These are phyloP conservation scores for Phymanthus crucifer DNA, from an alignment of 92 coral and sea anemone genomes.

Conservation along the genomic window DNA sequence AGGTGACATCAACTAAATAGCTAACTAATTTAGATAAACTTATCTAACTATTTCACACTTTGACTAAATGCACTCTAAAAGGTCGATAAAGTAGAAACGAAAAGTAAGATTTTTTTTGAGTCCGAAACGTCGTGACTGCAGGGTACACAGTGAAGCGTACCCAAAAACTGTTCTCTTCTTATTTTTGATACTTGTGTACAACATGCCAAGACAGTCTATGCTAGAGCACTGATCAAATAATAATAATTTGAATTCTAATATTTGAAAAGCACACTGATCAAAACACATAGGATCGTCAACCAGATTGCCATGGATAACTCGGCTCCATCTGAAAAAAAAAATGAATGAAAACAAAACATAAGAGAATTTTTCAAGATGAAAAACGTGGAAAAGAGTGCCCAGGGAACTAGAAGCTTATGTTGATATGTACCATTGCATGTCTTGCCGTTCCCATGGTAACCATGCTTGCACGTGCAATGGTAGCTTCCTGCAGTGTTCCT, in stretches of 20 bases:
- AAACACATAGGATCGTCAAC: not conserved
- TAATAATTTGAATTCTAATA: too few species aligned
- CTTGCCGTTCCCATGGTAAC: conserved; percentile 10
- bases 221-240: too few species aligned
- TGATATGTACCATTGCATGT: not conserved
- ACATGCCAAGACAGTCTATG: not conserved
- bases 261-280: not conserved
- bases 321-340: not conserved
- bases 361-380: too few species aligned
- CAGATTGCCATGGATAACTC: not conserved
- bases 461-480: not conserved
- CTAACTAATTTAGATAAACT: too few species aligned
- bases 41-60: too few species aligned
- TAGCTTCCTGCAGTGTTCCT: not conserved
- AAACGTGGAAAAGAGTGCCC: not conserved
- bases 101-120: too few species aligned
- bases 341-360: not conserved
- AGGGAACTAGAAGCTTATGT: not conserved
- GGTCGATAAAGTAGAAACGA: too few species aligned
- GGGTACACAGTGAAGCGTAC: too few species aligned
- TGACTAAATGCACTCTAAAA: too few species aligned
- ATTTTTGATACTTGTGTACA: not conserved
- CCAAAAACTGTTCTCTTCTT: too few species aligned
- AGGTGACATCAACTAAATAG: too few species aligned
- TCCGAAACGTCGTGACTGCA: too few species aligned